A percentile compares a stretch with the other conserved stretches of the same genome.
Evolutionary conservation across 2,797 vertebrate species (phyloP).

Genomic region (Denticeps clupeoides): DNA sequence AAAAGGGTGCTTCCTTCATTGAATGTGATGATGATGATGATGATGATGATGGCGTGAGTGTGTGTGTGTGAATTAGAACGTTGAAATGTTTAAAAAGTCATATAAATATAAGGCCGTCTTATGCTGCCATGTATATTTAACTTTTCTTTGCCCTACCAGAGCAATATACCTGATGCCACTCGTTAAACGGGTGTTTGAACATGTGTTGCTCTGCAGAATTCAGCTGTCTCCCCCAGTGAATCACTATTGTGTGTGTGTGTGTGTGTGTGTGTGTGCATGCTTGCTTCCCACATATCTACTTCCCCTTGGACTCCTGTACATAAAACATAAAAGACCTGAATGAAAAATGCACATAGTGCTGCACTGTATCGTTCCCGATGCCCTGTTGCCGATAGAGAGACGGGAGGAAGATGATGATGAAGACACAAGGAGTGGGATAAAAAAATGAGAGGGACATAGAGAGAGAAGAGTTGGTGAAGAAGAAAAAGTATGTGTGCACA

Average conservation of each 20-base stretch:
- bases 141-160: no score
- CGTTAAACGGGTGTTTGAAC: conserved; percentile 27
- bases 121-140: no score
- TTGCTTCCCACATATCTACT: conserved; percentile 61
- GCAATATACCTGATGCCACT: no score
- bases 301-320: conserved; percentile 61
- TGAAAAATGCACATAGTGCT: conserved; percentile 68
- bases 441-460: conserved; percentile 4
- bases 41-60: no score
- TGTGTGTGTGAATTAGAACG: no score
- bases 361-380: conserved; percentile 65
- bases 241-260: conserved; percentile 54
- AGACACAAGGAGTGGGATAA: conserved; percentile 4
- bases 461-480: conserved; percentile 12
- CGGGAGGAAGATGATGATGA: conserved; percentile 42
- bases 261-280: no score
- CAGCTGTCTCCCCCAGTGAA: conserved; percentile 54
- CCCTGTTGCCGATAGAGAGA: conserved; percentile 42
- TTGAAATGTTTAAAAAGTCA: no score
- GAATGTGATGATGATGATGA: no score
- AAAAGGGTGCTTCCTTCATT: no score
- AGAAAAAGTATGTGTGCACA: conserved; percentile 28
- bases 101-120: no score
- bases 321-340: conserved; percentile 71
- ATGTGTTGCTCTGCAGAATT: conserved; percentile 57